A percentile compares a stretch with the other conserved stretches of the same genome.
Evolutionary conservation across 1,140 invertebrate species (phyloP).

Genomic region (Drosophila rhopaloa): DNA sequence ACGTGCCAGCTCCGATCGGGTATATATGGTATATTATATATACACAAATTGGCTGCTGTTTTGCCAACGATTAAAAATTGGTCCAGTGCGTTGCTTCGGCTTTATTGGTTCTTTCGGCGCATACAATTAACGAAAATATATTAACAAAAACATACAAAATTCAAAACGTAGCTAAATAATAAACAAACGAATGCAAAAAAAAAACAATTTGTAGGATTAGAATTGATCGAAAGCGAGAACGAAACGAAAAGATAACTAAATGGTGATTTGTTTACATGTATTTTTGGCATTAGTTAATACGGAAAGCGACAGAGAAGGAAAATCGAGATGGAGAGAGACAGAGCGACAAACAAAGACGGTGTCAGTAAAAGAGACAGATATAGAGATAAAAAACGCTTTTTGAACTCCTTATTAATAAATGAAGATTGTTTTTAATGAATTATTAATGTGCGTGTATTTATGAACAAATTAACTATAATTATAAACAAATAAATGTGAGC

Average conservation of each 20-base stretch:
- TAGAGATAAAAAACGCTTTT: constrained; percentile 59
- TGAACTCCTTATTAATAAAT: constrained; percentile 67
- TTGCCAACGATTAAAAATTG: constrained; percentile 44
- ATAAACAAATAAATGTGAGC: constrained; percentile 74
- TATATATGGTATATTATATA: constrained; percentile 41
- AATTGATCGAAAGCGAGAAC: constrained; percentile 25
- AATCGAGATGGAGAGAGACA: constrained; percentile 23
- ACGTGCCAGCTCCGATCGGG: constrained; percentile 2
- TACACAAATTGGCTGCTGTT: constrained; percentile 42
- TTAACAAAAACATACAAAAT: constrained; percentile 21
- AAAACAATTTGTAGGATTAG: constrained; percentile 35
- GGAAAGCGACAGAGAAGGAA: constrained; percentile 14
- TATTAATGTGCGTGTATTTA: constrained; percentile 78
- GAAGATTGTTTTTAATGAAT: constrained; percentile 73
- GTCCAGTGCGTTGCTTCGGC: constrained; percentile 76
- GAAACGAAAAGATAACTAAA: constrained; percentile 38
- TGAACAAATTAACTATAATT: constrained; percentile 73
- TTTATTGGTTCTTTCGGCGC: constrained; percentile 63
- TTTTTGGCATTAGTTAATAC: constrained; percentile 50
- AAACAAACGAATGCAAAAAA: constrained; percentile 10
- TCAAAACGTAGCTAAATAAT: constrained; percentile 46
- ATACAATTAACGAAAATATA: constrained; percentile 33
- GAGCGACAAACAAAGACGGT: constrained; percentile 18
- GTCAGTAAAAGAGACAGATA: constrained; percentile 8
- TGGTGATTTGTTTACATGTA: constrained; percentile 69